Evolutionary conservation across 2,113 vertebrate genomes (phyloP).

Genomic region (Plecotus auritus): DNA sequence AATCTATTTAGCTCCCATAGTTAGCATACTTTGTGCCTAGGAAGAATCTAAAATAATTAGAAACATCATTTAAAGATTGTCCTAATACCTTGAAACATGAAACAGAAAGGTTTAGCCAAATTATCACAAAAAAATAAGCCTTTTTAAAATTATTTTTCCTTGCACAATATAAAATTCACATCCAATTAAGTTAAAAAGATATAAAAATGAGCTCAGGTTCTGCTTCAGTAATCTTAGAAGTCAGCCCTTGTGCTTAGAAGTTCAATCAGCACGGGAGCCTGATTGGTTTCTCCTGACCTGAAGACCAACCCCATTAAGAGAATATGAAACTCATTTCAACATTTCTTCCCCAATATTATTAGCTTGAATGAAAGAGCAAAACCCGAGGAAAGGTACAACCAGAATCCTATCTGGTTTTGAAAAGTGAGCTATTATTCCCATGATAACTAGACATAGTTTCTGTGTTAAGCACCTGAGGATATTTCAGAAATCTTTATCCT

Average conservation of each 20-base stretch:
- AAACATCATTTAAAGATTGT: conserved; percentile 24
- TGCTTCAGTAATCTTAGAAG: conserved; percentile 30
- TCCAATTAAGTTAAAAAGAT: conserved; percentile 47
- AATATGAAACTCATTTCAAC: background rate
- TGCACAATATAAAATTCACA: conserved; percentile 34
- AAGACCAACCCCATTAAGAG: conserved; percentile 8
- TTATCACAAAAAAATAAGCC: conserved; percentile 18
- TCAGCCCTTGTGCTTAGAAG: background rate
- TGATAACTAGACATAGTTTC: background rate
- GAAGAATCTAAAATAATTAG: conserved; percentile 41
- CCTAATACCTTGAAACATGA: conserved; percentile 3
- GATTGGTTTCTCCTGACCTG: background rate
- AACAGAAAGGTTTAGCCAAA: conserved; percentile 28
- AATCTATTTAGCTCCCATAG: background rate
- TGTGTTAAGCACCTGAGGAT: background rate
- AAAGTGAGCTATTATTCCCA: background rate
- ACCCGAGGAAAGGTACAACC: background rate
- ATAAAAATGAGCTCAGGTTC: background rate
- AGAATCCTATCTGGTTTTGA: background rate
- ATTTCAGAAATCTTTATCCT: background rate
- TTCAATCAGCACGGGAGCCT: background rate
- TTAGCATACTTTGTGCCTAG: background rate
- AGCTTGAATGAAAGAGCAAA: background rate
- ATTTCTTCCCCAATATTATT: background rate
- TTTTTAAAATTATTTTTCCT: background rate